These are phyloP conservation scores for Galeopsomyia nigrocyanea DNA, from an alignment of 2,888 invertebrate species.

Conservation along the genomic window DNA sequence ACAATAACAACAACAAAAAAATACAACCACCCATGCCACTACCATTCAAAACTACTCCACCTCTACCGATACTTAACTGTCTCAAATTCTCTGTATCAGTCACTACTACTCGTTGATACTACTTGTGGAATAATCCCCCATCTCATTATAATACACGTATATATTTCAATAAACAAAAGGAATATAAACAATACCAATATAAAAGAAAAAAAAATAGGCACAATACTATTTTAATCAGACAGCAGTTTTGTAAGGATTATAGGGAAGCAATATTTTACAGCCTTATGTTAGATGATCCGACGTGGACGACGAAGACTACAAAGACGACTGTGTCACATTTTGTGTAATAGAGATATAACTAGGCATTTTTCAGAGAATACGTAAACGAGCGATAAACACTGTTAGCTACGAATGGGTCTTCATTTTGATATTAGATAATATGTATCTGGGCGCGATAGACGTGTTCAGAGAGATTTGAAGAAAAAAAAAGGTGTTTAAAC, in stretches of 20 bases:
- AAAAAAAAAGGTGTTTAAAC: slow-evolving; percentile 48
- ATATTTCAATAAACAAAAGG: slow-evolving; percentile 65
- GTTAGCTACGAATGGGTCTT: slow-evolving; percentile 65
- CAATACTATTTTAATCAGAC: slow-evolving; percentile 64
- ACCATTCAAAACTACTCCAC: slow-evolving; percentile 62
- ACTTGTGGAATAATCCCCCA: slow-evolving; percentile 60
- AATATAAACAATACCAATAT: slow-evolving; percentile 54
- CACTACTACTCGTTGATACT: slow-evolving; percentile 65
- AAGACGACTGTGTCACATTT: slow-evolving; percentile 58
- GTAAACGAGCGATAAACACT: slow-evolving; percentile 63
- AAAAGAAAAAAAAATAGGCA: slow-evolving; percentile 58
- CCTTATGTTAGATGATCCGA: slow-evolving; percentile 66
- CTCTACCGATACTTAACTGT: slow-evolving; percentile 61
- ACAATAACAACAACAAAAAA: slow-evolving; percentile 48
- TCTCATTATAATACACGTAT: slow-evolving; percentile 61
- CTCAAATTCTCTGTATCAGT: slow-evolving; percentile 68
- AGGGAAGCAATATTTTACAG: slow-evolving; percentile 67
- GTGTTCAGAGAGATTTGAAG: slow-evolving; percentile 70
- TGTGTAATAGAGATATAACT: slow-evolving; percentile 60
- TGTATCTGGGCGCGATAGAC: slow-evolving; percentile 73
- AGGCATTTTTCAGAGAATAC: slow-evolving; percentile 58
- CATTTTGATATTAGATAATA: slow-evolving; percentile 70
- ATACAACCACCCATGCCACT: slow-evolving; percentile 63
- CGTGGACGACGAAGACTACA: slow-evolving; percentile 49
- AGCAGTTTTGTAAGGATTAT: slow-evolving; percentile 61